Evolutionary conservation across 1,140 invertebrate species (phyloP).

Genomic region (Trissolcus basalis): DNA sequence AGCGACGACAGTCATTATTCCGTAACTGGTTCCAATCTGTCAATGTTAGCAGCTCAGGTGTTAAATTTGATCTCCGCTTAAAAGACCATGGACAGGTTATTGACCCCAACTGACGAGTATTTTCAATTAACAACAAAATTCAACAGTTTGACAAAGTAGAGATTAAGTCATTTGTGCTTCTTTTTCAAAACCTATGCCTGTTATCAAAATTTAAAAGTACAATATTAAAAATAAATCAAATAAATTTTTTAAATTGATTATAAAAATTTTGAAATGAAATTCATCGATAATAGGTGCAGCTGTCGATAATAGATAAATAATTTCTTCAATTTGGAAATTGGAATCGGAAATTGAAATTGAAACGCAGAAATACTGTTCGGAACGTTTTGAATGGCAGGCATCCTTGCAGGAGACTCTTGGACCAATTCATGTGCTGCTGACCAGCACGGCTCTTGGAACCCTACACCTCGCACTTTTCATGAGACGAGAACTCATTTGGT

Average conservation of each 20-base stretch:
- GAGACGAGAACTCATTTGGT: constrained; percentile 94
- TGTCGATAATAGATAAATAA: too few species aligned
- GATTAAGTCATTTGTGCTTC: too few species aligned
- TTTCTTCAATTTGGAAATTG: too few species aligned
- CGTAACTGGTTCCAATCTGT: constrained; percentile 63
- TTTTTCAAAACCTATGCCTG: too few species aligned
- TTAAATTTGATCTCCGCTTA: constrained; percentile 86
- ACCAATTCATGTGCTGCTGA: constrained; percentile 88
- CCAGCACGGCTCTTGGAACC: constrained; percentile 79
- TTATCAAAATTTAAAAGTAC: too few species aligned
- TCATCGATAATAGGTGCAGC: too few species aligned
- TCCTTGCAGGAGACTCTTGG: constrained; percentile 93
- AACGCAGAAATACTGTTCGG: constrained; percentile 92
- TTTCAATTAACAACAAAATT: too few species aligned
- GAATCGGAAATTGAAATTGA: too few species aligned
- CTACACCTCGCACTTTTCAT: constrained; percentile 91
- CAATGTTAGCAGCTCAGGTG: constrained; percentile 84
- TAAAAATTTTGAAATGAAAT: too few species aligned
- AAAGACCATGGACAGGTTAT: constrained; percentile 84
- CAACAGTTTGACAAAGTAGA: too few species aligned
- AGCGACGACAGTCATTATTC: constrained; percentile 69
- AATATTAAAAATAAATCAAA: too few species aligned
- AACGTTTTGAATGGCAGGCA: constrained; percentile 92
- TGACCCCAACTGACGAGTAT: neutral
- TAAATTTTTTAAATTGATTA: too few species aligned